Evolutionary conservation across 1,140 invertebrate species (phyloP), one percentile per base, ranked within the genome.

Genomic region (Anagrus nilaparvatae): DNA sequence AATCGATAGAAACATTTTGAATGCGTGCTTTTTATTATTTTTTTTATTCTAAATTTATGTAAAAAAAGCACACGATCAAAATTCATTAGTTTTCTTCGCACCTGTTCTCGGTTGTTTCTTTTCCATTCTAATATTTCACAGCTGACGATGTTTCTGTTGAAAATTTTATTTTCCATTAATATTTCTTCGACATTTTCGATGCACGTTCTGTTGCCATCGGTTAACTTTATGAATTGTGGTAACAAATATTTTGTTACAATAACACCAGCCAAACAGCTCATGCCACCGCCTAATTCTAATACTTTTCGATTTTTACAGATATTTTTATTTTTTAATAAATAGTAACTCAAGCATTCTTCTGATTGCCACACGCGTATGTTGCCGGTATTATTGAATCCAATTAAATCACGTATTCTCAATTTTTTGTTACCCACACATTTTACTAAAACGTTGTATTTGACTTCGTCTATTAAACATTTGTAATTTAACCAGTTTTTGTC

Each of bases 281-380:
- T 89, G 0, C 87, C 87, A 9, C 85, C 86, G 4, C 87, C 87
- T 20, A 90, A 62, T 60, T 90, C 87, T 50, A 87, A 66, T 3
- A 90, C 74, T 48, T 62, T 73, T 56, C 80, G 81, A 44, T 71
- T 70, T 3, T 71, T 61, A 55, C 87, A 88, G 14, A 78, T 59
- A 4, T 71, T 48, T 27, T 72, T 61, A 58, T 89, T 81, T 40
- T 44, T 29, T 24, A 87, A 64, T 44, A 81, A 72, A 58, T 84
- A 82, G 52, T 82, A 81, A 3, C 83, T 76, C 19, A 92, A 60
- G 7, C 87, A 81, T 63, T 90, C 87, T 63, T 91, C 87, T 4
- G 87, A 87, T 8, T 87, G 87, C 87, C 87, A 92, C 3, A 91
- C 78, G 67, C 86, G 88, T 3, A 91, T 77, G 64, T 90, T 91